A percentile compares a stretch with the other conserved stretches of the same genome.
phyloP scores from a whole-genome alignment of 2,113 vertebrate genomes.

The Lagenorhynchus albirostris region DNA sequence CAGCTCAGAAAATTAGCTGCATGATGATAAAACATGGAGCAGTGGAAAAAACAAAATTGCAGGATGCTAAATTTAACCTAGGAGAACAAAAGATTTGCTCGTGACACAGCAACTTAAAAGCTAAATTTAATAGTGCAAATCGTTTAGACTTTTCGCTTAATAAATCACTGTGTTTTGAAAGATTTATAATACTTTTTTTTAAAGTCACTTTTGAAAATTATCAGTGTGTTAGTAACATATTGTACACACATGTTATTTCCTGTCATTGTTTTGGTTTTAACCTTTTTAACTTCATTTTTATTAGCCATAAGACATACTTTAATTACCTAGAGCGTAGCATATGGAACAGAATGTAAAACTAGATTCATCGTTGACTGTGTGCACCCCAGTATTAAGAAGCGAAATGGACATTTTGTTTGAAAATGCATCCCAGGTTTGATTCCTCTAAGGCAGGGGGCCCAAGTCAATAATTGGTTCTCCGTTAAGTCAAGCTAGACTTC shows the following conservation, averaged over 20 bases:
- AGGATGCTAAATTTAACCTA: slow-evolving; percentile 34
- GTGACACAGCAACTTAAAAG: slow-evolving; percentile 36
- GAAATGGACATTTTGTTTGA: slow-evolving; percentile 8
- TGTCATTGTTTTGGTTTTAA: slow-evolving; percentile 71
- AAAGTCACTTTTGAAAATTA: slow-evolving; percentile 72
- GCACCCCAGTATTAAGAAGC: background rate
- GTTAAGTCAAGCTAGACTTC: background rate
- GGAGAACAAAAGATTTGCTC: slow-evolving; percentile 26
- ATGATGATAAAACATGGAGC: background rate
- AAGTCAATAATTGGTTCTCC: background rate
- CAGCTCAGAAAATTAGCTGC: background rate
- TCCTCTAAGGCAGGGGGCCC: background rate
- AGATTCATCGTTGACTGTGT: background rate
- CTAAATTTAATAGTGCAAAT: slow-evolving; percentile 41
- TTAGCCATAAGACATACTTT: slow-evolving; percentile 51
- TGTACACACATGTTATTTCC: slow-evolving; percentile 75
- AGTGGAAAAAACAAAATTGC: background rate
- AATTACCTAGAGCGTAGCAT: background rate
- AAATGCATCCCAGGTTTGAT: background rate
- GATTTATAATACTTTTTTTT: slow-evolving; percentile 40
- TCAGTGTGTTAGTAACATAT: slow-evolving; percentile 70
- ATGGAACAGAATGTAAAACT: background rate
- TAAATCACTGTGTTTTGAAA: slow-evolving; percentile 67
- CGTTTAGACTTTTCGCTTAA: slow-evolving; percentile 41
- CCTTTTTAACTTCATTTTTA: slow-evolving; percentile 65